Base-by-base conservation (phyloP, 2,797 vertebrate genomes). In the Astyanax mexicanus region DNA sequence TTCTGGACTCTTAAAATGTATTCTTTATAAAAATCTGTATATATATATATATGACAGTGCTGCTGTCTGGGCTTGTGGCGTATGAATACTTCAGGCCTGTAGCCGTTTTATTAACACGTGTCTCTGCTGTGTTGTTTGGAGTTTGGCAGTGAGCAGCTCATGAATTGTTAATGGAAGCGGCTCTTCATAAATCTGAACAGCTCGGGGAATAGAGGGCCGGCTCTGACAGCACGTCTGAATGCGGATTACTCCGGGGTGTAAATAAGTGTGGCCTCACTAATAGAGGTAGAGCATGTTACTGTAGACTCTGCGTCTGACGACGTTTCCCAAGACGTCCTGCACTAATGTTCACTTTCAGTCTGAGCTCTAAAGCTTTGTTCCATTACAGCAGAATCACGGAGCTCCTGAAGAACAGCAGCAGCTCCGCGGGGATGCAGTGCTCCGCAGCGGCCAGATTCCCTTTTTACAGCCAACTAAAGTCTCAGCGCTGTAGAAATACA, bases 101-200 rank as follows among this genome's bases (percentile, higher is more conserved):
- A 78, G 84, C 78, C 44, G 12, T 74, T 84, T 85, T 78, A 71
- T 68, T 32, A 78, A 78, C 77, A 84, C 62, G 45, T 84, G 78
- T 75, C 75, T 52, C 61, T 76, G 66, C 74, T 68, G 61, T 84
- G 72, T 82, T 83, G 52, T 84, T 86, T 85, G 67, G 68, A 23
- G 80, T 84, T 55, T 72, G 58, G 73, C 29, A 78, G 83, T 81
- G 75, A 80, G 47, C 80, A 74, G 29, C 47, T 78, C 70, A 83
- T 79, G 77, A 76, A 79, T 79, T 60, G 21, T 75, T 82, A 79
- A 84, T 75, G 51, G 40, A 44, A 60, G 23, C 27, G 23, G n/a
- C 72, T 77, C 32, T 72, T 76, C 47, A 69, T 79, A 72, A 69
- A 75, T 78, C 71, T 74, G 23, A 62, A 54, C 68, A 67, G 68